Base-by-base conservation (phyloP, 2,888 invertebrate species). In the Dryobota labecula region DNA sequence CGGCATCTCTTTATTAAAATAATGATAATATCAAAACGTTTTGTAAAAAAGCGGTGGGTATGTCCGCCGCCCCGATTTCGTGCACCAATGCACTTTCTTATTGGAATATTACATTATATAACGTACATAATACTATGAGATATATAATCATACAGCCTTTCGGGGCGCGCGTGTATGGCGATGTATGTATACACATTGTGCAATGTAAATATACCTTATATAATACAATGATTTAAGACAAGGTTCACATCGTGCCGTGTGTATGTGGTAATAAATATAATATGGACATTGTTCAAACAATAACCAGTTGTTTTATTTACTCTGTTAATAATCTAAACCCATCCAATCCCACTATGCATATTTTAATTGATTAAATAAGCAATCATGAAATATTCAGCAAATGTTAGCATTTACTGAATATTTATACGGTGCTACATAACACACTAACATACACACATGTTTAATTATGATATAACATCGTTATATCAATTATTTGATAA, bases 241-340 rank as follows among this genome's bases (percentile, higher is more conserved):
- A 97, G 97, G 97, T 98, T 98, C 98, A 98, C 98, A 97, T 97
- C 97, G 98, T 98, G 98, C 98, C 98, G 98, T 97, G 97, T 97
- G 97, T 98, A 97, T 98, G 97, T 98, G 98, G 97, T 97, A 97
- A 97, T 97, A 97, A 97, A 97, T 97, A 97, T 97, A 97, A 97
- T 97, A 97, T 97, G 97, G 97, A 98, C 97, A 97, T 97, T 98
- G 98, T 98, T 97, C 97, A 98, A 97, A 97, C 97, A 97, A 97
- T 95, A 94, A 96, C 91, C 92, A 92, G 93, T 94, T 95, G 94
- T 96, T 95, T 95, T 91, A 96, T 95, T 95, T 95, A 82, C 43
- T 77, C 71, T 76, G 71, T 61, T 74, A 67, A 47, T 78, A 54
- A 65, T 73, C 67, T 79, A 75, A 73, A 65, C 84, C 78, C 72